Base-by-base conservation (phyloP, 2,113 vertebrate species). In the Oncorhynchus mykiss region DNA sequence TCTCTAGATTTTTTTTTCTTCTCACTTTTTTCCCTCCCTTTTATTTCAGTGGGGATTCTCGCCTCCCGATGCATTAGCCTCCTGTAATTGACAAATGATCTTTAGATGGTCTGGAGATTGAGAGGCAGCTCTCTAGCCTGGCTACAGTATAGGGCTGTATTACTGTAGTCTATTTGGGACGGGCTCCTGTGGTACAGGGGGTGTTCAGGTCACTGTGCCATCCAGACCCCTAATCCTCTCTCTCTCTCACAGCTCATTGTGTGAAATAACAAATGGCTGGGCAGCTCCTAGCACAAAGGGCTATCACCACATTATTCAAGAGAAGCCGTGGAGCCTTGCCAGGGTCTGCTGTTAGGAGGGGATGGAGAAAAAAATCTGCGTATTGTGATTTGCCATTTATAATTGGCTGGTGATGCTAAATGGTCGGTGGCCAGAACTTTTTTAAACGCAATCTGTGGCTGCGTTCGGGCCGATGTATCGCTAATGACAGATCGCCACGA, bases 311-410 rank as follows among this genome's bases (percentile, higher is more conserved):
- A 85, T 87, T 89, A 89, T 89, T 91, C 80, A 87, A 88, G 87
- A 89, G 85, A 85, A 80, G 89, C 86, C 74, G 84, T 92, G 89
- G 86, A 92, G 85, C 84, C 77, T 73, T 74, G 88, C 89, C 92
- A 92, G 85, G 72, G 80, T 78, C 80, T 78, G 85, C 87, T 83
- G 80, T 86, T 87, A 71, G 60, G 57, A 67, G 73, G 76, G 74
- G 60, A 29, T 20, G 31, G 5, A 34, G 5, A 34, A 31, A 51
- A 62, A 67, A 31, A 29, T 20, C 85, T 84, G 86, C 77, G 78
- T 89, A 91, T 86, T 89, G 90, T 89, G 87, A 90, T 89, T 89
- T 91, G 85, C 91, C 90, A 89, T 92, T 92, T 91, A 88, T 90
- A 92, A 91, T 90, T 92, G 88, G 90, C 88, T 82, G 85, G 80